Percentiles rank a stretch among this genome's conserved stretches.
Conservation (phyloP, 2,113 vertebrate genomes). For the Hemicordylus capensis region DNA sequence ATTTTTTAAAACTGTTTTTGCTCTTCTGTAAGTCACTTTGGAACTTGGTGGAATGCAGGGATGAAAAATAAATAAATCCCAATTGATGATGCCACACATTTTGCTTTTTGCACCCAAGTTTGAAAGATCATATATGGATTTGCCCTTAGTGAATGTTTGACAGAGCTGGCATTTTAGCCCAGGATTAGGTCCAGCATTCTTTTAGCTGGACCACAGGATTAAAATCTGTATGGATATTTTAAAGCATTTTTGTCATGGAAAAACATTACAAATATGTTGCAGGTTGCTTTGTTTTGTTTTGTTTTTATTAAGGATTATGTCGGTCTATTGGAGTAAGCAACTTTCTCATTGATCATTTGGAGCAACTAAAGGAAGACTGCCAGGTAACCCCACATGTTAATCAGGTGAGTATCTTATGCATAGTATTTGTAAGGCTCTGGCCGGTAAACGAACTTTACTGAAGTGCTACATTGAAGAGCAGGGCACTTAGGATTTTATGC, state of each 20-base stretch:
- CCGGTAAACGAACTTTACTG: neutral
- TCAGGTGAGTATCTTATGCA: constrained; percentile 68
- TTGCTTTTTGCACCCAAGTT: neutral
- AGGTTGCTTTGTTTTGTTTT: no score
- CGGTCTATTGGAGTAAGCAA: constrained; percentile 83
- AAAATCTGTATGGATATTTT: constrained; percentile 10
- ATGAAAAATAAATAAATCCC: no score
- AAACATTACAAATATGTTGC: constrained; percentile 10
- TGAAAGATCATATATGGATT: neutral
- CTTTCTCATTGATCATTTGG: constrained; percentile 83
- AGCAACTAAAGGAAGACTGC: constrained; percentile 82
- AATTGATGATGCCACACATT: neutral
- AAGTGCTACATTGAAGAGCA: neutral
- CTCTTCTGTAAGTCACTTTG: no score
- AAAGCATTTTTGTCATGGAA: constrained; percentile 2
- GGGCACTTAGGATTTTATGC: no score
- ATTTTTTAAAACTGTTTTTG: no score
- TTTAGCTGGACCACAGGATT: neutral
- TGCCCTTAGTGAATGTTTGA: neutral
- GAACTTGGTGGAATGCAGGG: no score
- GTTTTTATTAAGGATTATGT: constrained; percentile 73
- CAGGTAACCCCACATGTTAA: constrained; percentile 77
- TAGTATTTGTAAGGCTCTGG: constrained; percentile 6
- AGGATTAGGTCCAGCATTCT: neutral
- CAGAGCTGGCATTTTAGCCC: neutral